Base-by-base conservation (phyloP, 2,888 invertebrate genomes). In the Hedychridium roseum region DNA sequence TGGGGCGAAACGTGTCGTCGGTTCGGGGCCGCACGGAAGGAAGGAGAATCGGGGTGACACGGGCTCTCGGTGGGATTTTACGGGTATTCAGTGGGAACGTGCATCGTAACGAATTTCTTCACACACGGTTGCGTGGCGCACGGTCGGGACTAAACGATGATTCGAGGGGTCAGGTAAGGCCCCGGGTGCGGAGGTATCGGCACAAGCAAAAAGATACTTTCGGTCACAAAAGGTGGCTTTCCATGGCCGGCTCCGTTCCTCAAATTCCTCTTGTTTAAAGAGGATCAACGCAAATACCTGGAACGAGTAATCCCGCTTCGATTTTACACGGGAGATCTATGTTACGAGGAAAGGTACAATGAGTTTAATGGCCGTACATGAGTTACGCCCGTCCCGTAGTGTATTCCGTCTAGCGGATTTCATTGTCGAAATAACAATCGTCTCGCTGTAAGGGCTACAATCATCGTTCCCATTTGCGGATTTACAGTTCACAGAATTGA, bases 81-180 rank as follows among this genome's bases (percentile, higher is more conserved):
- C 39, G 43, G 42, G 21, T 43, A 41, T 43, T 30, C 30, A 48
- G 51, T 51, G 38, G 45, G 39, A 55, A 53, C 31, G 51, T 30
- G 49, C 46, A 47, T 62, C 62, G 60, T 64, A 54, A 62, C 64
- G 62, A 66, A 66, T 66, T 60, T 54, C 45, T 62, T 54, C 52
- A 59, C 59, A 52, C 54, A 54, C 43, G 52, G 45, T 30, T 42
- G 42, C 52, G 42, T 23, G 31, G 36, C 26, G 14, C 26, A n/a
- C 14, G 23, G 20, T n/a, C 21, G 6, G 21, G n/a, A 32, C n/a
- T 2, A 34, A 4, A 16, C 17, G 34, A 12, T n/a, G n/a, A n/a
- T n/a, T n/a, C n/a, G n/a, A n/a, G n/a, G n/a, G n/a, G n/a, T n/a
- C n/a, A n/a, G n/a, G n/a, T n/a, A n/a, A n/a, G n/a, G n/a, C n/a